A percentile compares a stretch with the other conserved stretches of the same genome.
These are phyloP conservation scores for Poecilobothrus nobilitatus DNA, from an alignment of 2,888 invertebrate genomes.

Conservation along the genomic window DNA sequence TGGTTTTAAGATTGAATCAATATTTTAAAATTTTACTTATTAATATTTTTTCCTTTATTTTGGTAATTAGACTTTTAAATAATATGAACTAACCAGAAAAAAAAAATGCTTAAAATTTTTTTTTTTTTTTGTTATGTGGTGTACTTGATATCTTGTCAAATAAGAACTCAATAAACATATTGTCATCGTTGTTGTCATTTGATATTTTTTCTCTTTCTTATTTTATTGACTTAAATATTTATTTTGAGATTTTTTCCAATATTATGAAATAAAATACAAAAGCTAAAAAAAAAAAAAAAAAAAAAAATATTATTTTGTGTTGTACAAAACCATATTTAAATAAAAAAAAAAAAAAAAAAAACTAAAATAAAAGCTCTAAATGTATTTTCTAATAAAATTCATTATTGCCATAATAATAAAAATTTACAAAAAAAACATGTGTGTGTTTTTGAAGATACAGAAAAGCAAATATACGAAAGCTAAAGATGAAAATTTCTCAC, in stretches of 20 bases:
- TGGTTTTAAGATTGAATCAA: too few species aligned
- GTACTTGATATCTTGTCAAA: neutral
- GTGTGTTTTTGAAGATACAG: too few species aligned
- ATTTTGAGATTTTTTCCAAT: neutral
- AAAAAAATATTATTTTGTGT: neutral
- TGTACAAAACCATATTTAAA: neutral
- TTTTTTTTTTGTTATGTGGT: neutral
- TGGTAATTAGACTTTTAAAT: too few species aligned
- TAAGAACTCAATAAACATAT: neutral
- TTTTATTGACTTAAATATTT: conserved; percentile 6
- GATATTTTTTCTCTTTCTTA: neutral
- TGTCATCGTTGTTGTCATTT: neutral
- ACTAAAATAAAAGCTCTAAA: neutral
- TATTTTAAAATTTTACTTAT: too few species aligned
- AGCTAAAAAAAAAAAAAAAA: neutral
- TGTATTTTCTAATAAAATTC: neutral
- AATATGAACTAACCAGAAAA: too few species aligned
- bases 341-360: neutral
- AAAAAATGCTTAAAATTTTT: neutral
- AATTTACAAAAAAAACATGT: neutral
- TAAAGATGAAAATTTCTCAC: too few species aligned
- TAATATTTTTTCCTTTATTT: too few species aligned
- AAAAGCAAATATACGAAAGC: too few species aligned
- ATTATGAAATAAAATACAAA: neutral
- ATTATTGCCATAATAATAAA: neutral